Evolutionary conservation across 2,113 vertebrate genomes (phyloP), one percentile per base, ranked within the genome.

Genomic region (Anthoscopus minutus): DNA sequence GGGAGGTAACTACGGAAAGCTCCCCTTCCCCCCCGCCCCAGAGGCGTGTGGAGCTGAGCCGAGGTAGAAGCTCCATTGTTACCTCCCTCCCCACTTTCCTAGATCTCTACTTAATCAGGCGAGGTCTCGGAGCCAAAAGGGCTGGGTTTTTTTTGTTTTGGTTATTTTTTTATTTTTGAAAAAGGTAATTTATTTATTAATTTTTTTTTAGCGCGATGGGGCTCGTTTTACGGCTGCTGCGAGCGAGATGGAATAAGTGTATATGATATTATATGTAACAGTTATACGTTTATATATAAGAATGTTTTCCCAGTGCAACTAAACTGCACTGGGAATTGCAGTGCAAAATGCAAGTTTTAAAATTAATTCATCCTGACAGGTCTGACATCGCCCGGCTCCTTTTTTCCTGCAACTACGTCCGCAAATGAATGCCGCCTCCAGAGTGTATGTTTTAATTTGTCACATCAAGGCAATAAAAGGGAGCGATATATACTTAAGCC

Each of bases 321-420:
- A 82, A 93, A 79, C 38, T 85, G 92, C 82, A 61, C 15, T 65
- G 93, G 92, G 89, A 92, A 72, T 93, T 95, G 76, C 91, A 94
- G 82, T 20, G 86, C 81, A 77, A 94, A 90, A 94, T 85, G 93
- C 85, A 90, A 94, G 80, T 83, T 93, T 82, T 80, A 94, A 69
- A 93, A 96, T 96, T 92, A 97, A 97, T 97, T 92, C 48, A 87
- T 88, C 47, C 76, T 97, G 97, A 94, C 96, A 97, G 95, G 91
- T 96, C 95, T 45, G 89, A 88, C 92, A 67, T 77, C 86, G 69
- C 44, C 53, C 71, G 80, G 42, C 69, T 88, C 86, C 44, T 20
- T 72, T 78, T 91, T 92, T 78, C 92, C 80, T 91, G 92, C 86
- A 91, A 77, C 37, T 83, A 60, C 8, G 57, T 86, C 81, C 93